A percentile compares a stretch with the other conserved stretches of the same genome.
These are phyloP conservation scores for Ernsta delagoae DNA, from an alignment of 2,888 invertebrate species.

Conservation along the genomic window DNA sequence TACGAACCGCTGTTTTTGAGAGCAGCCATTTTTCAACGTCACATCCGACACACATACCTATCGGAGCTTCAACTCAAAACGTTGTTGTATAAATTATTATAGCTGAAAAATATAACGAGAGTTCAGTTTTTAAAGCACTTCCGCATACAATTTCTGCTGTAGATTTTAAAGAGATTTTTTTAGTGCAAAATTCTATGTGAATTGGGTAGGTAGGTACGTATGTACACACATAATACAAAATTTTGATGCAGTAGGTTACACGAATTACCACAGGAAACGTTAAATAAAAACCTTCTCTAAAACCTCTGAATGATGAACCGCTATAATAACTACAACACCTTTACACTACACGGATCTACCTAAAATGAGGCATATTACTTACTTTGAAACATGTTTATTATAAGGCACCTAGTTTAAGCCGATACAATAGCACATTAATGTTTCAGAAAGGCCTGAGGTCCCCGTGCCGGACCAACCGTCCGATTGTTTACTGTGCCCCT, in stretches of 20 bases:
- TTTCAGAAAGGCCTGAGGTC: neutral
- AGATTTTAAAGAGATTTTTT: neutral
- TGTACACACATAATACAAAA: too few relatives aligned
- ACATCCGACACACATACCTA: slow-evolving; percentile 28
- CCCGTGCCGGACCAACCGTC: neutral
- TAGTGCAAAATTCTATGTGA: neutral
- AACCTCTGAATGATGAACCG: too few relatives aligned
- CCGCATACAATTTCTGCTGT: neutral
- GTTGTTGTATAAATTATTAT: slow-evolving; percentile 17
- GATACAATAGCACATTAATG: slow-evolving; percentile 3
- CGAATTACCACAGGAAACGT: too few relatives aligned
- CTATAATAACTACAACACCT: too few relatives aligned
- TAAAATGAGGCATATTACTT: neutral
- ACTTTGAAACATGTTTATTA: neutral
- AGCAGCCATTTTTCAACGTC: slow-evolving; percentile 37
- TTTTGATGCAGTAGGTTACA: too few relatives aligned
- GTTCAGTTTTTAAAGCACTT: slow-evolving; percentile 1
- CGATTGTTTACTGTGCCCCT: slow-evolving; percentile 1
- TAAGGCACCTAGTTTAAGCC: neutral
- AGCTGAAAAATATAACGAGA: slow-evolving; percentile 13
- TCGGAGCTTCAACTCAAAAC: slow-evolving; percentile 11
- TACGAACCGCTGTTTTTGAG: slow-evolving; percentile 29
- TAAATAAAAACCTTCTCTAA: too few relatives aligned
- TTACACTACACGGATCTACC: too few relatives aligned
- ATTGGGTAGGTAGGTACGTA: neutral